Evolutionary conservation across 2,888 invertebrate genomes (phyloP), one percentile per base, ranked within the genome.

Genomic region (Drosophila pegasa): DNA sequence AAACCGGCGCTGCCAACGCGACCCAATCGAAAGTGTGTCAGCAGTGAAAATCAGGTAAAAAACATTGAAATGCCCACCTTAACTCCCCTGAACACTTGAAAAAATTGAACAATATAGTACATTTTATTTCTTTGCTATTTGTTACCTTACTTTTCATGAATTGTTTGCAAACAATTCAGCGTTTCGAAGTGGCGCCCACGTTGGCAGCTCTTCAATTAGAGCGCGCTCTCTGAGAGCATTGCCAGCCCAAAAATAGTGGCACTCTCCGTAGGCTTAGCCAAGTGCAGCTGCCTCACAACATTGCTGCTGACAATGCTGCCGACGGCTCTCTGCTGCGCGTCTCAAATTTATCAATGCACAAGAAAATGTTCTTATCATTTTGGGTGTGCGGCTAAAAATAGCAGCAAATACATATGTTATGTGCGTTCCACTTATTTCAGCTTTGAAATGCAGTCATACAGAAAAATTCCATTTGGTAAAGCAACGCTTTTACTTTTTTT

Each of bases 291-390:
- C 67, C 47, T 57, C 12, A 6, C 20, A 51, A 55, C 20, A 61
- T 76, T 71, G 59, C 56, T 62, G 76, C 64, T 77, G 76, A 74
- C 76, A 76, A 66, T 60, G 63, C 72, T 52, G 69, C 35, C 16
- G 37, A 41, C 37, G 45, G n/a, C n/a, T 22, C 61, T 16, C 45
- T 43, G 35, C 41, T 54, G 43, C 29, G 14, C 57, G 56, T 57
- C 75, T 64, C 40, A 67, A 69, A 72, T 78, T 66, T 78, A 75
- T 78, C 78, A 78, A 59, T 71, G 63, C 60, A 56, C 64, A 64
- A 58, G 64, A 47, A 43, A 72, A 66, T 54, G 48, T 66, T 65
- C 81, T 85, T 85, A 84, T 84, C 86, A 85, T 62, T 63, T 68
- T 78, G 35, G 54, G 37, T 50, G 58, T 51, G 55, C 38, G 59